Base-by-base conservation (phyloP, 2,113 vertebrate genomes). In the Gorsachius goisagi region DNA sequence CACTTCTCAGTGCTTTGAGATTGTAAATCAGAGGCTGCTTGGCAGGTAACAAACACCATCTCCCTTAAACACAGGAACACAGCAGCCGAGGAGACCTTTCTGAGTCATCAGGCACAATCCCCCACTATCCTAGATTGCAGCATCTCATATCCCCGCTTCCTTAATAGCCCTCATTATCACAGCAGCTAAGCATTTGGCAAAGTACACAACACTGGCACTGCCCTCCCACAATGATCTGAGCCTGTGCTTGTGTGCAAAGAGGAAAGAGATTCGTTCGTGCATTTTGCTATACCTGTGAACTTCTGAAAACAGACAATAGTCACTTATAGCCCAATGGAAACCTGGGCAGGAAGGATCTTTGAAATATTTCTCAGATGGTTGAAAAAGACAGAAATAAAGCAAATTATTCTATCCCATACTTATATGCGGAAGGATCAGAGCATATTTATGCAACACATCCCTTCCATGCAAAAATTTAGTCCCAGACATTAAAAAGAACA, bases 81-180 rank as follows among this genome's bases (percentile, higher is more conserved):
- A 93, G 91, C 86, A 92, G 89, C 93, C 0, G 14, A 94, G 73
- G 60, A 95, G 91, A 93, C 91, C 90, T 96, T 94, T 97, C 87
- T 95, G 93, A 96, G 93, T 94, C 89, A 96, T 85, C 91, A 87
- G 73, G 89, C 87, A 66, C 77, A 96, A 82, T 96, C 94, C 84
- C 91, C 87, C 91, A 91, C 95, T 79, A 95, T 79, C 93, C 68
- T 5, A 44, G 84, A 91, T 37, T 91, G 81, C 91, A 82, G 87
- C 39, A 87, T 89, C 90, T 94, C 89, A 97, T 92, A 92, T 94
- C 64, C 52, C 52, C 78, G 68, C 49, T 96, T 93, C 88, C 73
- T 88, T 97, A 90, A 95, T 87, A 90, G 72, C 64, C 80, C 68
- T 94, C 90, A 93, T 96, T 96, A 96, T 96, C 90, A 81, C 92